Evolutionary conservation across 2,113 vertebrate species (phyloP), one percentile per base, ranked within the genome.

Genomic region (Tapirus terrestris): DNA sequence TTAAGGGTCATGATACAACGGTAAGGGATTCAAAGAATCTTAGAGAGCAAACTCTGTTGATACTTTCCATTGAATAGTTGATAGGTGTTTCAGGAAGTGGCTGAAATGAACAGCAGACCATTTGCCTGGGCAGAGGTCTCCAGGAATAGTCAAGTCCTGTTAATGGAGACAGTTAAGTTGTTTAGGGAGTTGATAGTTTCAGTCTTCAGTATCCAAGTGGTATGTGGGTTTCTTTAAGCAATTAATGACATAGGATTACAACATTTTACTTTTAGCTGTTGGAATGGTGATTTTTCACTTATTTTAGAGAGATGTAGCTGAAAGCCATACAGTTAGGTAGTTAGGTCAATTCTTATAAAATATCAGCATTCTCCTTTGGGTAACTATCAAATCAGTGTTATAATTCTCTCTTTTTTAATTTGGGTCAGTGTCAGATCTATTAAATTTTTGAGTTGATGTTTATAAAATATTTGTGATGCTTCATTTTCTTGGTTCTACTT

Each of bases 371-470:
- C 45, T 12, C 17, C 43, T 45, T 7, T 48, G n/a, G 61, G 29
- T 93, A 80, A 81, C 48, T 53, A 8, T 91, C 13, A 86, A 80
- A 48, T 93, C 70, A 90, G 13, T 93, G 20, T 90, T 92, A 45
- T 33, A 61, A 45, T 87, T 48, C 48, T 48, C 48, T 48, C 51
- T 56, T 48, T 68, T 56, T 45, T n/a, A 92, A 89, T 16, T 83
- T 61, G 39, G 4, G 5, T 82, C 13, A 72, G 25, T 3, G 6
- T 94, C 29, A 84, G 45, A 77, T 23, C 20, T 36, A 23, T 63
- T 70, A 63, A 33, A 67, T 63, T 97, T 93, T 89, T 83, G 20
- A 60, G 8, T 88, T 94, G 61, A 60, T 85, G 23, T 56, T 94
- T 84, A 29, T 65, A 68, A 39, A 95, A 88, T 96, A 48, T 51